Conservation (phyloP, 2,797 vertebrate genomes). For the Menidia menidia region DNA sequence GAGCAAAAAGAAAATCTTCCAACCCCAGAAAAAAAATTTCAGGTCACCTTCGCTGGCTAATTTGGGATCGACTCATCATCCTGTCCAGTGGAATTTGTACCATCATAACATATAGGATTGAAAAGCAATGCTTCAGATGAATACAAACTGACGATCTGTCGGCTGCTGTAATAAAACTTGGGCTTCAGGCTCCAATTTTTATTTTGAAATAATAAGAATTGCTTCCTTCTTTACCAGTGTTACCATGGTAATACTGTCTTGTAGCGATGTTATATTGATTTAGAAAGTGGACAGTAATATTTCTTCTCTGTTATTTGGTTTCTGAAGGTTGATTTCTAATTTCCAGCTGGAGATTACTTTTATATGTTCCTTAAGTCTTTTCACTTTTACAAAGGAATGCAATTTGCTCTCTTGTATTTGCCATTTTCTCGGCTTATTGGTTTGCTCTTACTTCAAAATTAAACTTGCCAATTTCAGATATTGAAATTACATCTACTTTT, state of each 20-base stretch:
- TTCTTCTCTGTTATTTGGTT: constrained; percentile 99
- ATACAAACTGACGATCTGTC: constrained; percentile 95
- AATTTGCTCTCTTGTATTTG: constrained; percentile 93
- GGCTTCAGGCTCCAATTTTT: constrained; percentile 98
- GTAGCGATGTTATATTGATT: constrained; percentile 99
- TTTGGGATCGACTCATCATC: constrained; percentile 86
- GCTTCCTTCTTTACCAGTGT: constrained; percentile 99
- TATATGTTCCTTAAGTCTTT: constrained; percentile 99
- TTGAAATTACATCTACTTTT: constrained; percentile 96
- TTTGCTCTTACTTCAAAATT: constrained; percentile 97
- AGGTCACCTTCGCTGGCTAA: constrained; percentile 85
- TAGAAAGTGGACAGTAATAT: constrained; percentile 99
- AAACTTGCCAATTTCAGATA: constrained; percentile 99
- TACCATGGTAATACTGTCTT: constrained; percentile 99
- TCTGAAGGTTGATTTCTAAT: constrained; percentile 99
- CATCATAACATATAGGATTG: constrained; percentile 96
- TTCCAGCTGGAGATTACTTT: constrained; percentile 99
- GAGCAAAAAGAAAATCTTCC: constrained; percentile 58
- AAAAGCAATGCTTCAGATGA: constrained; percentile 98
- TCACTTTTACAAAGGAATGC: constrained; percentile 91
- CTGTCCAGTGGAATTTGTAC: constrained; percentile 93
- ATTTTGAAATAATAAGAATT: constrained; percentile 99
- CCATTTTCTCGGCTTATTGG: constrained; percentile 98
- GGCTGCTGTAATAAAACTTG: constrained; percentile 97
- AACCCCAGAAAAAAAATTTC: constrained; percentile 80